Evolutionary conservation across 2,113 vertebrate genomes (phyloP).

Genomic region (Mus spicilegus): DNA sequence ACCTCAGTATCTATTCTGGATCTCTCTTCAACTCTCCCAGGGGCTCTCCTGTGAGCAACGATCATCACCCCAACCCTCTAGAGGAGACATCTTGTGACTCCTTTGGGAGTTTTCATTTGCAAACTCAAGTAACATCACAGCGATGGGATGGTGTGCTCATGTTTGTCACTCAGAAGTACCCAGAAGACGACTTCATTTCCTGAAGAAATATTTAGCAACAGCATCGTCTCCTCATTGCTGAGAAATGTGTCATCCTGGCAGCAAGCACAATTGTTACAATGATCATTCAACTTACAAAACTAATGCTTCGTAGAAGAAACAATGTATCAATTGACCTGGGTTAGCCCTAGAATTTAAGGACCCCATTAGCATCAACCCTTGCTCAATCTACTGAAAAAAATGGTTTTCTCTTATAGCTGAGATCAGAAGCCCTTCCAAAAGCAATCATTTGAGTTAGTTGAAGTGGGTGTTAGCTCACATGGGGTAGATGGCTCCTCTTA

Average conservation of each 20-base stretch:
- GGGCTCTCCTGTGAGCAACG: not conserved
- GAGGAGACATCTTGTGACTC: not conserved
- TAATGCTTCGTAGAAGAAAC: slow-evolving; percentile 12
- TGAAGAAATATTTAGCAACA: not conserved
- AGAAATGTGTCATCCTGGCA: not conserved
- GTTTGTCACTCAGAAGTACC: not conserved
- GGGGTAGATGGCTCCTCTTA: not conserved
- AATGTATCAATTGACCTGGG: not conserved
- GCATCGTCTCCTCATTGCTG: not conserved
- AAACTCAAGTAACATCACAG: not conserved
- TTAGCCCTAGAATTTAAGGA: not conserved
- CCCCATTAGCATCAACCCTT: not conserved
- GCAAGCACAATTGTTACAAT: not conserved
- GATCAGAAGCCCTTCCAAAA: not conserved
- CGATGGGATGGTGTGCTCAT: not conserved
- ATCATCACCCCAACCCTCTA: not conserved
- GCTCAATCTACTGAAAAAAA: not conserved
- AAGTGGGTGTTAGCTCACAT: not conserved
- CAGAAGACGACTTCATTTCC: slow-evolving; percentile 6
- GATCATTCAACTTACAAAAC: not conserved
- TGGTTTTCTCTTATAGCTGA: not conserved
- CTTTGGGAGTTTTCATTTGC: not conserved
- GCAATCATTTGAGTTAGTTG: not conserved
- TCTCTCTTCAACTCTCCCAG: not conserved
- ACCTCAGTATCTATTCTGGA: not conserved